Conservation (phyloP, 2,888 invertebrate species). For the Blastobasis lacticolella region DNA sequence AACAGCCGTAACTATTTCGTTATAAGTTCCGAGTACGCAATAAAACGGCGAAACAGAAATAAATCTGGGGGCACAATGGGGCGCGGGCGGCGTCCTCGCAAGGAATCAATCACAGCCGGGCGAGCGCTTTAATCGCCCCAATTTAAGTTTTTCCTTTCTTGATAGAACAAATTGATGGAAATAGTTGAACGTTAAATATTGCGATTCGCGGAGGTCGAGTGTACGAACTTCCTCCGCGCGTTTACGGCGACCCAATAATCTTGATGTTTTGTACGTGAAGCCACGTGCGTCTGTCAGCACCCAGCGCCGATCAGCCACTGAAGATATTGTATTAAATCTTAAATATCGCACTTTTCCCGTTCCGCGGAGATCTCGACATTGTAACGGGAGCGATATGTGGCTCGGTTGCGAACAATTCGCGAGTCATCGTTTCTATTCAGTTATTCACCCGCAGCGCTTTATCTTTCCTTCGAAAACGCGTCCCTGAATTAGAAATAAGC, state of each 20-base stretch:
- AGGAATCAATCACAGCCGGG: slow-evolving; percentile 57
- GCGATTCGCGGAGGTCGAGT: slow-evolving; percentile 42
- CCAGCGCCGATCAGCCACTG: slow-evolving; percentile 49
- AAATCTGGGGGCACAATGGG: slow-evolving; percentile 61
- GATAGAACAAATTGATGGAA: slow-evolving; percentile 56
- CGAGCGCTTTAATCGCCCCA: slow-evolving; percentile 52
- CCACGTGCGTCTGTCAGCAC: slow-evolving; percentile 59
- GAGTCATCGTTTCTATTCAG: slow-evolving; percentile 53
- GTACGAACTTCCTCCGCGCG: slow-evolving; percentile 53
- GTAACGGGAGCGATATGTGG: slow-evolving; percentile 19
- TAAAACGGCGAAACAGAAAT: slow-evolving; percentile 68
- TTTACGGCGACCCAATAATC: slow-evolving; percentile 57
- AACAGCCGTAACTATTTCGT: slow-evolving; percentile 73
- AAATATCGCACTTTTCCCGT: slow-evolving; percentile 35
- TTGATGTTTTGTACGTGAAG: slow-evolving; percentile 46
- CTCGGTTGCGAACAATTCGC: slow-evolving; percentile 26
- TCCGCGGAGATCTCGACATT: slow-evolving; percentile 27
- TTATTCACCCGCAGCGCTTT: slow-evolving; percentile 49
- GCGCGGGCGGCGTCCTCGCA: slow-evolving; percentile 29
- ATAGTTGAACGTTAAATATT: slow-evolving; percentile 59
- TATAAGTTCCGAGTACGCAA: slow-evolving; percentile 72
- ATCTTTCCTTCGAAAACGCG: slow-evolving; percentile 48
- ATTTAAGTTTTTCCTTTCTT: slow-evolving; percentile 63
- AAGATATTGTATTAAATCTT: slow-evolving; percentile 41
- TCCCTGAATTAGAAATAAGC: slow-evolving; percentile 59